Conservation (phyloP, 2,113 vertebrate species). For the Anguilla japonica region DNA sequence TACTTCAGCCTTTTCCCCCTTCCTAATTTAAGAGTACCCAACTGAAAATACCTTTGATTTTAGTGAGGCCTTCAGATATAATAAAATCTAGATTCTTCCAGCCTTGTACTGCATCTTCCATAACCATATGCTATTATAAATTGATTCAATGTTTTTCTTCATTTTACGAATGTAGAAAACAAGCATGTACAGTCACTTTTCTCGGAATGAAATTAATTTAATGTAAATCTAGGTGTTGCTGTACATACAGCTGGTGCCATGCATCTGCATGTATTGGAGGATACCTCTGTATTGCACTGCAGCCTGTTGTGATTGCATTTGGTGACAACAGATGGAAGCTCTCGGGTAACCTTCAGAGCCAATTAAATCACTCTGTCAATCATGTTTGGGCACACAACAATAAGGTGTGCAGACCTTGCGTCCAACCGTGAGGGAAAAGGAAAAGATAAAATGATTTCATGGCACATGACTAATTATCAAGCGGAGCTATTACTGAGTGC, state of each 20-base stretch:
- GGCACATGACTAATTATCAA: background rate
- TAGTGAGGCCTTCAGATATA: too few species aligned
- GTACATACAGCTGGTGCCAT: background rate
- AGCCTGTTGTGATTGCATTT: background rate
- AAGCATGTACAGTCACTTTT: background rate
- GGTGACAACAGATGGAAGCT: background rate
- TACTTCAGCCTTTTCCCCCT: too few species aligned
- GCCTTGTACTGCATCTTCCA: too few species aligned
- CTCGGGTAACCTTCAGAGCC: background rate
- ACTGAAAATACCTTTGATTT: too few species aligned
- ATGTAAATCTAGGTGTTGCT: background rate
- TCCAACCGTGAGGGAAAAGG: background rate
- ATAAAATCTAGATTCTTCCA: too few species aligned
- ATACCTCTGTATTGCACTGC: background rate
- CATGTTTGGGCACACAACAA: background rate
- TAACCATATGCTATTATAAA: too few species aligned
- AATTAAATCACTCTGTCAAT: background rate
- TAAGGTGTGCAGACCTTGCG: background rate
- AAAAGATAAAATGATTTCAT: background rate
- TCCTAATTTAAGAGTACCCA: too few species aligned
- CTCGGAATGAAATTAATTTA: background rate
- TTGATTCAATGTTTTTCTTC: background rate
- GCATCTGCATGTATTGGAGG: background rate
- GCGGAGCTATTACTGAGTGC: background rate
- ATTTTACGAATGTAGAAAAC: background rate